Evolutionary conservation across 1,140 invertebrate genomes (phyloP), one percentile per base, ranked within the genome.

Genomic region (Drosophila cardini): DNA sequence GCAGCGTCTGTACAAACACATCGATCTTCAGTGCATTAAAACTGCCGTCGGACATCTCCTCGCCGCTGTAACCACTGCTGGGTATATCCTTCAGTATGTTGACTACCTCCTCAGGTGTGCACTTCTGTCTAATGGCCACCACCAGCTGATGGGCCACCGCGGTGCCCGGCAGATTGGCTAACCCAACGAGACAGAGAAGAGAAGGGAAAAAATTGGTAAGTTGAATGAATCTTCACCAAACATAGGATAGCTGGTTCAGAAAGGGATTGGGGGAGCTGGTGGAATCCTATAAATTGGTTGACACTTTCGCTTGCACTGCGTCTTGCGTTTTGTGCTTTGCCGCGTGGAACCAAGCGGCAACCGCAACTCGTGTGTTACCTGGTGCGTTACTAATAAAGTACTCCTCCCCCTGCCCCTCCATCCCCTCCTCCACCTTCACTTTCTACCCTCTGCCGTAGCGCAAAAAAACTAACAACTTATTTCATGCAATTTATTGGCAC

Each of bases 21-120:
- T 99, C 98, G 46, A 99, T 98, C 93, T 98, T 98, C 32, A 98
- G 92, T 0, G 97, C 97, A 93, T 98, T 98, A 86, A 96, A 96
- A 16, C 94, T 93, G 15, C 94, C 93, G 10, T 95, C 94, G 55
- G 93, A 93, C 67, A 94, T 93, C 16, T 94, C 95, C 75, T 96
- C 95, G 80, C 94, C 95, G 78, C 95, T 95, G 81, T 96, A 96
- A 1, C 95, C 94, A 9, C 95, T 96, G 84, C 96, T 96, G 2
- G 96, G 96, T n/a, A 97, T 92, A 62, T 98, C 97, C 76, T 97
- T 96, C 5, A 99, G 93, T 9, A 98, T 95, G 65, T 95, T 95
- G n/a, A 99, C 91, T 8, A 98, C 97, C 92, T 99, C 98, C 91
- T 99, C 97, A 0, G 97, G 94, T 1, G 96, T 95, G 89, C 96